Conservation (phyloP, 2,113 vertebrate genomes). For the Meriones unguiculatus region DNA sequence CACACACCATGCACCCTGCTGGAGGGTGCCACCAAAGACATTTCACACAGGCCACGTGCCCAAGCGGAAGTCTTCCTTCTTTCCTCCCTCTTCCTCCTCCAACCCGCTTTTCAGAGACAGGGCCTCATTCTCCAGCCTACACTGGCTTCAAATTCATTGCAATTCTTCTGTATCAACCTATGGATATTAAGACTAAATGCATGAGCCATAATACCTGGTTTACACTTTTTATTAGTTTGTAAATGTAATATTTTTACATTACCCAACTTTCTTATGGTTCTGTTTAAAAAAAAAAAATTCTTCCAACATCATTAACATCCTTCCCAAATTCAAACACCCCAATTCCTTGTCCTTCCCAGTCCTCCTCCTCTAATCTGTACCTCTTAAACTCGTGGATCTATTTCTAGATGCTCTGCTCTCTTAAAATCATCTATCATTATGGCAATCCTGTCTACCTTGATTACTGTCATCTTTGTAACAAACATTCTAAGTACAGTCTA, state of each 20-base stretch:
- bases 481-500: neutral
- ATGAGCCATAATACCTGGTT: neutral
- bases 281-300: conserved; percentile 1
- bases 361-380: neutral
- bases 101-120: neutral
- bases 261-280: neutral
- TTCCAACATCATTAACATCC: neutral
- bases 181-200: neutral
- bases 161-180: neutral
- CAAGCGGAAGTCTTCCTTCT: neutral
- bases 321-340: neutral
- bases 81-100: neutral
- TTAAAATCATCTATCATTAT: neutral
- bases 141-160: neutral
- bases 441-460: neutral
- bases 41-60: neutral
- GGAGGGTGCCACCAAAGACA: neutral
- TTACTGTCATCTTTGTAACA: neutral
- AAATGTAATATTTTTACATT: conserved; percentile 5
- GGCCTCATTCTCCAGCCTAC: neutral
- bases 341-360: neutral
- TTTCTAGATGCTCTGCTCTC: neutral
- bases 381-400: neutral
- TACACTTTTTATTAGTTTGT: neutral
- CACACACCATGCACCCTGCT: neutral